A percentile compares a stretch with the other conserved stretches of the same genome.
Evolutionary conservation across 1,140 invertebrate species (phyloP).

Genomic region (Penaeus vannamei): DNA sequence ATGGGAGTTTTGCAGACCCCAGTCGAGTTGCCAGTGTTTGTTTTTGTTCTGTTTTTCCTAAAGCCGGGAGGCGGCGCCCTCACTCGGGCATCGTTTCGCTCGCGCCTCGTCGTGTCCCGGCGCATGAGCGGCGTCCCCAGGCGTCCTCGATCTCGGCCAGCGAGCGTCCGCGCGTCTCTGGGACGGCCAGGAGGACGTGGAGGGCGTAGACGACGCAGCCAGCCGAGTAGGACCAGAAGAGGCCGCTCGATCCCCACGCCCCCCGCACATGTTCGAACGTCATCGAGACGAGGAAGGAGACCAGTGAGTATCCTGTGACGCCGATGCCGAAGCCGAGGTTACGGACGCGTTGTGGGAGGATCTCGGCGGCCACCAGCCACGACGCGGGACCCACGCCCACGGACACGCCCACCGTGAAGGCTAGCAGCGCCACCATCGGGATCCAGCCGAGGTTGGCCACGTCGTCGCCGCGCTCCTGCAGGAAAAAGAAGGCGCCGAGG

Average conservation of each 20-base stretch:
- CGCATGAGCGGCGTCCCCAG: neutral
- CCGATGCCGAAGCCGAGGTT: neutral
- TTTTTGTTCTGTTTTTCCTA: no score
- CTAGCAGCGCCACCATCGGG: neutral
- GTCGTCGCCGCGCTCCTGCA: neutral
- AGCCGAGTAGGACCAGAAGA: slow-evolving; percentile 9
- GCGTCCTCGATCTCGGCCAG: neutral
- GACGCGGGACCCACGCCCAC: slow-evolving; percentile 2
- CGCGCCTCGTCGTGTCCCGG: no score
- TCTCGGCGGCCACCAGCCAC: slow-evolving; percentile 22
- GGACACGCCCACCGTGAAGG: neutral
- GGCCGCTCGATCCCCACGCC: neutral
- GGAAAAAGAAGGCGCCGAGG: slow-evolving; percentile 16
- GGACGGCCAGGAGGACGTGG: neutral
- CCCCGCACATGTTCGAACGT: neutral
- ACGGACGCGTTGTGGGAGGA: slow-evolving; percentile 8
- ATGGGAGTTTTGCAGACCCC: no score
- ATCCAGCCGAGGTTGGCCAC: neutral
- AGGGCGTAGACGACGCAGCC: neutral
- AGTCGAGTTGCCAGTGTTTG: no score
- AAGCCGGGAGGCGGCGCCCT: no score
- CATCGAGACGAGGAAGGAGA: neutral
- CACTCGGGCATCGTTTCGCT: no score
- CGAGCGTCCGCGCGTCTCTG: neutral
- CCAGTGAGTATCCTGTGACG: neutral